Evolutionary conservation across 53 echinoderm and acorn worm genomes (phyloP).

Genomic region (Astropecten irregularis): DNA sequence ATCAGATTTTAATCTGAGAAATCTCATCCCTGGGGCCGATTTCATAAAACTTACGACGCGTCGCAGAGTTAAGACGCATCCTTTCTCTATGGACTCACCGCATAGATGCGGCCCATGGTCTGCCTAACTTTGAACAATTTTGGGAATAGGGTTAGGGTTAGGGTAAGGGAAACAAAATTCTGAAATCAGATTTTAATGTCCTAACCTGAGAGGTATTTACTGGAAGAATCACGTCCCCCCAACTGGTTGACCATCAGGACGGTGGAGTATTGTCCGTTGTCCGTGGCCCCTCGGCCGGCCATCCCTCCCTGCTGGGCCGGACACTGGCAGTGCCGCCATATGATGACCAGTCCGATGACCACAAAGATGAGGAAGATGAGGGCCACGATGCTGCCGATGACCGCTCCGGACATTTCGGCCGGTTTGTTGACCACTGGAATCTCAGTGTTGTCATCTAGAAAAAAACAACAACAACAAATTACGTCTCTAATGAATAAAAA

Average conservation of each 20-base stretch:
- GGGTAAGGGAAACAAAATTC: too few species aligned
- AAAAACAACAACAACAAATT: not conserved
- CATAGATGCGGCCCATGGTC: too few species aligned
- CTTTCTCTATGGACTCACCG: too few species aligned
- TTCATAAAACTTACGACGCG: too few species aligned
- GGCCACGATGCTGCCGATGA: slow-evolving; percentile 81
- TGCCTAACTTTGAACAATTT: too few species aligned
- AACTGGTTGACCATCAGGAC: slow-evolving; percentile 91
- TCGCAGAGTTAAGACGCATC: too few species aligned
- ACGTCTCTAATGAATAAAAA: not conserved
- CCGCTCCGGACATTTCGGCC: slow-evolving; percentile 68
- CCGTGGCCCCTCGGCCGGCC: slow-evolving; percentile 30
- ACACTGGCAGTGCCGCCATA: slow-evolving; percentile 72
- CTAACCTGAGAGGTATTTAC: slow-evolving; percentile 86
- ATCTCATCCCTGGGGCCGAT: too few species aligned
- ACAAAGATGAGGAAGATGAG: slow-evolving; percentile 67
- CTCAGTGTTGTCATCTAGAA: not conserved
- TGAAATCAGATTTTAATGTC: not conserved
- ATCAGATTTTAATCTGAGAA: too few species aligned
- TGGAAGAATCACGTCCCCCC: slow-evolving; percentile 73
- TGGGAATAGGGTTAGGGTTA: too few species aligned
- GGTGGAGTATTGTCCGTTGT: slow-evolving; percentile 74
- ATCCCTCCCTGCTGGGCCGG: slow-evolving; percentile 45
- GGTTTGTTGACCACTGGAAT: slow-evolving; percentile 3
- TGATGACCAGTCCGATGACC: slow-evolving; percentile 70